These are phyloP conservation scores for Carcinoscorpius rotundicauda DNA, from an alignment of 1,140 invertebrate genomes.

Conservation along the genomic window DNA sequence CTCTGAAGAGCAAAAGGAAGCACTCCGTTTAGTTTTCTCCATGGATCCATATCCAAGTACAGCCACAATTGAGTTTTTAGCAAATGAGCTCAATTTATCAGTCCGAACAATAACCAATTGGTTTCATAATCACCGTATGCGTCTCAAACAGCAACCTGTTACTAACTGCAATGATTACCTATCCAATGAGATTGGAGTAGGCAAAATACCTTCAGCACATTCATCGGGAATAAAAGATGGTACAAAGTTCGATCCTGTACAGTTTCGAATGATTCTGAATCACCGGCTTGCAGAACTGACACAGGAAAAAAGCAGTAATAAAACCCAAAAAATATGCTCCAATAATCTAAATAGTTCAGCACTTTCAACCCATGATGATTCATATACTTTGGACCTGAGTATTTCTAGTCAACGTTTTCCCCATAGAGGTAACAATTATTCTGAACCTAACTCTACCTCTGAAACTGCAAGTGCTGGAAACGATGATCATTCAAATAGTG, in stretches of 20 bases:
- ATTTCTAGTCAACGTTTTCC: constrained; percentile 41
- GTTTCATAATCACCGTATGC: constrained; percentile 99
- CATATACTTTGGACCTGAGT: constrained; percentile 51
- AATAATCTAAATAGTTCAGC: too few species aligned
- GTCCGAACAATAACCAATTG: constrained; percentile 95
- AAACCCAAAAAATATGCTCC: too few species aligned
- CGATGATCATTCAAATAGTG: too few species aligned
- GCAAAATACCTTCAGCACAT: constrained; percentile 1
- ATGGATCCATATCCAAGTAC: constrained; percentile 94
- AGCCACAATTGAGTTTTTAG: constrained; percentile 87
- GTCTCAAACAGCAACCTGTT: constrained; percentile 72
- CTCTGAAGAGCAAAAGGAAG: constrained; percentile 96
- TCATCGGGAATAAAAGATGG: constrained; percentile 18
- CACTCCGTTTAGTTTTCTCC: constrained; percentile 78
- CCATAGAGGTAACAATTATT: constrained; percentile 3
- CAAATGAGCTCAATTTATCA: constrained; percentile 77
- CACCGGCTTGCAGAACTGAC: constrained; percentile 65
- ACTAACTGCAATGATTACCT: constrained; percentile 35
- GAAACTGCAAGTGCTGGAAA: too few species aligned
- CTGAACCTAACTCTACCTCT: too few species aligned
- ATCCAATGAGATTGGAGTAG: constrained; percentile 14
- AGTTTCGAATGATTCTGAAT: constrained; percentile 73
- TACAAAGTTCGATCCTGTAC: constrained; percentile 67
- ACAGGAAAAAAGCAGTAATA: too few species aligned
- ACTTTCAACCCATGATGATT: constrained; percentile 8